These are phyloP conservation scores for Bubalus kerabau DNA, from an alignment of 2,113 vertebrate species.

Conservation along the genomic window DNA sequence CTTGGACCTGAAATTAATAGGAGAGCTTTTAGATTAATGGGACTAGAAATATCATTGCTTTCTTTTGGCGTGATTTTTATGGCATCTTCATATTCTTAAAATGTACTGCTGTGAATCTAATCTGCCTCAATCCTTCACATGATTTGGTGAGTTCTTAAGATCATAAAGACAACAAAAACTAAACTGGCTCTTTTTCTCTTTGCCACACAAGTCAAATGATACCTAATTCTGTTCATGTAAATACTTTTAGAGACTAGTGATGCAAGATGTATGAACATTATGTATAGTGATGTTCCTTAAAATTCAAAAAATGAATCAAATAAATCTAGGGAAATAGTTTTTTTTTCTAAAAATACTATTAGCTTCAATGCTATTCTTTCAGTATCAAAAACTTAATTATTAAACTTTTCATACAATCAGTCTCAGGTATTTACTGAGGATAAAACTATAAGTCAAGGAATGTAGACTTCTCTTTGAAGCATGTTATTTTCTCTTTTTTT, in stretches of 20 bases:
- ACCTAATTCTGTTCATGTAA: not conserved
- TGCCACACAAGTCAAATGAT: not conserved
- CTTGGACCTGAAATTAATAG: constrained; percentile 53
- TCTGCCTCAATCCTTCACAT: not conserved
- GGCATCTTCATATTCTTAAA: constrained; percentile 41
- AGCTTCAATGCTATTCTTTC: not conserved
- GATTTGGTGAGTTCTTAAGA: not conserved
- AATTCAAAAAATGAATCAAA: not conserved
- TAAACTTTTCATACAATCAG: not conserved
- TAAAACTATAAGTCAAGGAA: not conserved
- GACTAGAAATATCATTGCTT: constrained; percentile 46
- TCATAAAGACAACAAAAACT: not conserved
- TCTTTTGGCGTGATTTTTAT: constrained; percentile 3
- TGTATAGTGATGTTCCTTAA: not conserved
- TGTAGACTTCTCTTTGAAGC: not conserved
- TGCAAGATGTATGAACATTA: not conserved
- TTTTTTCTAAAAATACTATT: not conserved
- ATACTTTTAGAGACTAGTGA: not conserved
- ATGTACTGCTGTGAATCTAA: not conserved
- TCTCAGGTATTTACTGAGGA: not conserved
- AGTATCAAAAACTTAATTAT: not conserved
- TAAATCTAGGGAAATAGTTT: not conserved
- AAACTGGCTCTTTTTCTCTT: not conserved
- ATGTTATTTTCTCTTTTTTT: not conserved
- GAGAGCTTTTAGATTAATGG: constrained; percentile 40